Base-by-base conservation (phyloP, 2,888 invertebrate genomes). In the Micoletzkya japonica region DNA sequence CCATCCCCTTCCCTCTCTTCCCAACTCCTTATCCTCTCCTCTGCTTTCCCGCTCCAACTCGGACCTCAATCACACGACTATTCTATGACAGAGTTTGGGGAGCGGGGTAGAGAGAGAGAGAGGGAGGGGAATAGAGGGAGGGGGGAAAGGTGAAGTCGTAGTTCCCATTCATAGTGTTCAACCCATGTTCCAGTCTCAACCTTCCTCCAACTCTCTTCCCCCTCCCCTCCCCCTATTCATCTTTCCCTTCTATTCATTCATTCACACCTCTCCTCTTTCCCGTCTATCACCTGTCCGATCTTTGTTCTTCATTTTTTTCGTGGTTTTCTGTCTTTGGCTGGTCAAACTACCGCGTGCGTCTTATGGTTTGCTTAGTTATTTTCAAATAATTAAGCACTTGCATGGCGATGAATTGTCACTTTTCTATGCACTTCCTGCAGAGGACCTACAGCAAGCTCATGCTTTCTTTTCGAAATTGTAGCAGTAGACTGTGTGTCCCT, bases 271-370 rank as follows among this genome's bases (percentile, higher is more conserved):
- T 54, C 26, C 7, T 7, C 39, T 39, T 59, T 39, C 39, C 44
- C 39, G 28, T 20, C 39, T 28, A 59, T 39, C 44, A 59, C 44
- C 59, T 28, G 59, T 39, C 30, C 59, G 20, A 37, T 59, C 26
- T 59, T 39, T 4, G 4, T 39, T 59, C 39, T 59, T 26, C 4
- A 37, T 59, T 39, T 10, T 1, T 14, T 10, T 61, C 49, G 20
- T n/a, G n/a, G n/a, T n/a, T n/a, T n/a, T n/a, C n/a, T n/a, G n/a
- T n/a, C n/a, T n/a, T n/a, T n/a, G n/a, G n/a, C n/a, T n/a, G n/a
- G n/a, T n/a, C n/a, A n/a, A n/a, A n/a, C n/a, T n/a, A n/a, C n/a
- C n/a, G n/a, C n/a, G n/a, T n/a, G n/a, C n/a, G n/a, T n/a, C n/a
- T n/a, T n/a, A n/a, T n/a, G n/a, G n/a, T n/a, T n/a, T n/a, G n/a